A percentile compares a stretch with the other conserved stretches of the same genome.
These are phyloP conservation scores for Episyrphus balteatus DNA, from an alignment of 1,140 invertebrate species.

Conservation along the genomic window DNA sequence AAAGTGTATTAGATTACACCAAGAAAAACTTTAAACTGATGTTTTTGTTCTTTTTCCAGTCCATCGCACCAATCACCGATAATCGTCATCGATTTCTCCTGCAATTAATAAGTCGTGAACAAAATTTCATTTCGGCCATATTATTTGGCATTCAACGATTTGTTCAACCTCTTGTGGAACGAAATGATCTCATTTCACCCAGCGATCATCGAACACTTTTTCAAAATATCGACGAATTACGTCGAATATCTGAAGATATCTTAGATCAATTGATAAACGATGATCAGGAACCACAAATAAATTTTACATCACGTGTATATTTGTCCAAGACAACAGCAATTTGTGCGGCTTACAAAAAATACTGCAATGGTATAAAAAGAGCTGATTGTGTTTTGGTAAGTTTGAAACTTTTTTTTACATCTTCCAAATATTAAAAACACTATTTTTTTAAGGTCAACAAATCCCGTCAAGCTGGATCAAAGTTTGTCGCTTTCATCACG, in stretches of 20 bases:
- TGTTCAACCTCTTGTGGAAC: slow-evolving; percentile 55
- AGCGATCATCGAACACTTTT: slow-evolving; percentile 66
- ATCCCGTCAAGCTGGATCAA: slow-evolving; percentile 46
- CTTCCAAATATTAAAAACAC: background rate
- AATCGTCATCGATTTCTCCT: slow-evolving; percentile 43
- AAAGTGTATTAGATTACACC: too few species aligned
- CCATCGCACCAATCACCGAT: slow-evolving; percentile 37
- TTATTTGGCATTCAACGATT: slow-evolving; percentile 66
- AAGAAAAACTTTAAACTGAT: too few species aligned
- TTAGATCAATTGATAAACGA: slow-evolving; percentile 61
- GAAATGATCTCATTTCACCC: slow-evolving; percentile 58
- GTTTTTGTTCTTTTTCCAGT: slow-evolving; percentile 15
- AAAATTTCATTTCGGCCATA: slow-evolving; percentile 59
- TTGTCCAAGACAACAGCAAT: slow-evolving; percentile 58
- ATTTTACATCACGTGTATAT: slow-evolving; percentile 55
- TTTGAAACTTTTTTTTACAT: background rate
- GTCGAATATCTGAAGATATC: slow-evolving; percentile 67
- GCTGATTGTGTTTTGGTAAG: slow-evolving; percentile 66
- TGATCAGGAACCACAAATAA: slow-evolving; percentile 55
- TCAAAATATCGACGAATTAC: slow-evolving; percentile 71
- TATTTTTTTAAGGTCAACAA: slow-evolving; percentile 40
- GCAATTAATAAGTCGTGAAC: slow-evolving; percentile 52
- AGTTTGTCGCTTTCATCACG: slow-evolving; percentile 60
- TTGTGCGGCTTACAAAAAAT: slow-evolving; percentile 62
- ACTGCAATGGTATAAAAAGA: slow-evolving; percentile 68